These are phyloP conservation scores for Chrysolina haemoptera DNA, from an alignment of 2,888 invertebrate species.

Conservation along the genomic window DNA sequence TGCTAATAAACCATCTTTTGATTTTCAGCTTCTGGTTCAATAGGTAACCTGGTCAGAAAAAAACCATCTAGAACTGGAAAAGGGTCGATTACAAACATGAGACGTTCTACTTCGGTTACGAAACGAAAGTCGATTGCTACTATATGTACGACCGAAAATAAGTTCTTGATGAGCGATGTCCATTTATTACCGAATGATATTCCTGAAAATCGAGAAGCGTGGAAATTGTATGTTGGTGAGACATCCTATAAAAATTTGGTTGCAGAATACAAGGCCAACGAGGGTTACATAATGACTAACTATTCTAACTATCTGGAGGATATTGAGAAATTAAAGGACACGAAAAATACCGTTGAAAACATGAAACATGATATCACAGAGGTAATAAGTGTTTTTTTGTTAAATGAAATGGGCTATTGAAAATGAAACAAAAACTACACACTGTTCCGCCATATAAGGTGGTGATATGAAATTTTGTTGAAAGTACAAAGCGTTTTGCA, in stretches of 20 bases:
- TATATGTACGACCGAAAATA: neutral
- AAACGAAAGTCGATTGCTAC: conserved; percentile 34
- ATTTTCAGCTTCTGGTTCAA: conserved; percentile 29
- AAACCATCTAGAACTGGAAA: conserved; percentile 18
- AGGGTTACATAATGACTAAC: conserved; percentile 40
- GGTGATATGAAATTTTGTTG: too few relatives aligned
- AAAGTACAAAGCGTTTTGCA: too few relatives aligned
- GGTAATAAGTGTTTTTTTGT: conserved; percentile 34
- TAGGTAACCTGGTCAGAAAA: conserved; percentile 23
- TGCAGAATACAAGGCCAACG: conserved; percentile 51
- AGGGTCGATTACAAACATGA: conserved; percentile 24
- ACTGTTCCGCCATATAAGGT: too few relatives aligned
- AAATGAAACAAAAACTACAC: neutral
- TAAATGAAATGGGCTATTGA: too few relatives aligned
- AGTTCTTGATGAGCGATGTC: neutral
- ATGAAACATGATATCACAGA: conserved; percentile 48
- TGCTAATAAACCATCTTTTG: too few relatives aligned
- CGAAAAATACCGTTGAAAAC: conserved; percentile 46
- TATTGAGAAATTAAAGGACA: conserved; percentile 42
- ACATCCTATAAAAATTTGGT: conserved; percentile 41
- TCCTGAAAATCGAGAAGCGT: conserved; percentile 51
- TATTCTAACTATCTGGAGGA: conserved; percentile 47
- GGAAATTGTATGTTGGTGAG: conserved; percentile 44
- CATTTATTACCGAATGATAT: conserved; percentile 47
- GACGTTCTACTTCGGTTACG: conserved; percentile 37